A percentile compares a stretch with the other conserved stretches of the same genome.
Conservation (phyloP, 2,797 vertebrate species). For the Sebastes glaucus region DNA sequence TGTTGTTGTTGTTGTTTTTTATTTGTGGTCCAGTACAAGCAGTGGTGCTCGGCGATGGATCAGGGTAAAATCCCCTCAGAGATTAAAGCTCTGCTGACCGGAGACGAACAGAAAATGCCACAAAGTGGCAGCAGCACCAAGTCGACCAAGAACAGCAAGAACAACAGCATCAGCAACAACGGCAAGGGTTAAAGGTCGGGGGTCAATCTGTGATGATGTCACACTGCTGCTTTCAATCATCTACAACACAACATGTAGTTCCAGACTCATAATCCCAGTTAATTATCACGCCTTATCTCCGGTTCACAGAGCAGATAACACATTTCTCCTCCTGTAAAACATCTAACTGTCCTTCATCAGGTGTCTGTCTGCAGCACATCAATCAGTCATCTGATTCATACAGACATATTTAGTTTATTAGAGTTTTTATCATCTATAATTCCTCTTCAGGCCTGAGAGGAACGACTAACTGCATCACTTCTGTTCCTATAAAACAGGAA, state of each 20-base stretch:
- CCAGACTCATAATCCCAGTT: too few relatives aligned
- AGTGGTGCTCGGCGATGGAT: slow-evolving; percentile 99
- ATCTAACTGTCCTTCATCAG: too few relatives aligned
- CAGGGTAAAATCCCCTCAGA: slow-evolving; percentile 99
- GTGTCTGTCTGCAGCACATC: background rate
- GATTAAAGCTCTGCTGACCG: slow-evolving; percentile 95
- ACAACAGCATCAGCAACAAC: slow-evolving; percentile 81
- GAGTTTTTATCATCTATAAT: background rate
- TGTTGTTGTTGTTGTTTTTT: background rate
- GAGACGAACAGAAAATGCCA: slow-evolving; percentile 89
- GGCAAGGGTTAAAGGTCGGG: background rate
- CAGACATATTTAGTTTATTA: background rate
- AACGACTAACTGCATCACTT: background rate
- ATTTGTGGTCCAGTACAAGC: slow-evolving; percentile 90
- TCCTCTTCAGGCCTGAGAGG: background rate
- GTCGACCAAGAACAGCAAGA: slow-evolving; percentile 88
- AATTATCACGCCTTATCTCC: background rate
- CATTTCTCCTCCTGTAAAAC: too few relatives aligned
- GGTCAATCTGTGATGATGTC: background rate
- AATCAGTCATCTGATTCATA: background rate
- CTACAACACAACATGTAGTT: too few relatives aligned
- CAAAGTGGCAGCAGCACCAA: slow-evolving; percentile 84
- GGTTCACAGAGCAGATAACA: background rate
- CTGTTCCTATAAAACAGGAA: background rate
- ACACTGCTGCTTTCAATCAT: background rate